These are phyloP conservation scores for Limnodromus scolopaceus DNA, from an alignment of 2,797 vertebrate genomes.

Conservation along the genomic window DNA sequence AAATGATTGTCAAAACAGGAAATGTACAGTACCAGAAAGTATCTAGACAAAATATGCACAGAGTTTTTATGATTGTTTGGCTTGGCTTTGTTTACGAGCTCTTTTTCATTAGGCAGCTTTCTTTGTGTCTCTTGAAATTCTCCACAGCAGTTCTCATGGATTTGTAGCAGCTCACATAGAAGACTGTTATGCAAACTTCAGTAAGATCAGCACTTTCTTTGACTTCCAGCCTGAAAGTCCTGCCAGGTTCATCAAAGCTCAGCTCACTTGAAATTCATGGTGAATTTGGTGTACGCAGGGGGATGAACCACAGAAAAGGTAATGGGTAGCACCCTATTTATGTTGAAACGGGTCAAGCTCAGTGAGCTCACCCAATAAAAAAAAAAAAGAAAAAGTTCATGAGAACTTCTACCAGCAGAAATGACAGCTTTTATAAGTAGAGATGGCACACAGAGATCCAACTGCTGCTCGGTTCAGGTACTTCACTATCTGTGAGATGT, in stretches of 20 bases:
- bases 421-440: background rate
- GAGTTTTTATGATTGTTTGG: constrained; percentile 33
- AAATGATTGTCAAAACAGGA: constrained; percentile 62
- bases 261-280: background rate
- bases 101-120: constrained; percentile 25
- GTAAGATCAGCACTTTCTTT: background rate
- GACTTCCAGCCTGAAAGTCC: background rate
- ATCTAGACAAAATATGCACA: constrained; percentile 35
- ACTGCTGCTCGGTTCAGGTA: background rate
- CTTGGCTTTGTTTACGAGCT: constrained; percentile 43
- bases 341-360: background rate
- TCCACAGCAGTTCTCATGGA: background rate
- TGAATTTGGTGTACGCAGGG: background rate
- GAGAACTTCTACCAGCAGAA: background rate
- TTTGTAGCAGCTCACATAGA: background rate
- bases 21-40: constrained; percentile 39
- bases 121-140: constrained; percentile 5
- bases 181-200: background rate
- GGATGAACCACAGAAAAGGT: background rate
- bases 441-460: background rate
- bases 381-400: background rate
- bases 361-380: background rate
- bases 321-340: background rate
- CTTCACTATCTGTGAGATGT: background rate
- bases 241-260: background rate